Evolutionary conservation across 2,888 invertebrate genomes (phyloP), one percentile per base, ranked within the genome.

Genomic region (Thumatha senex): DNA sequence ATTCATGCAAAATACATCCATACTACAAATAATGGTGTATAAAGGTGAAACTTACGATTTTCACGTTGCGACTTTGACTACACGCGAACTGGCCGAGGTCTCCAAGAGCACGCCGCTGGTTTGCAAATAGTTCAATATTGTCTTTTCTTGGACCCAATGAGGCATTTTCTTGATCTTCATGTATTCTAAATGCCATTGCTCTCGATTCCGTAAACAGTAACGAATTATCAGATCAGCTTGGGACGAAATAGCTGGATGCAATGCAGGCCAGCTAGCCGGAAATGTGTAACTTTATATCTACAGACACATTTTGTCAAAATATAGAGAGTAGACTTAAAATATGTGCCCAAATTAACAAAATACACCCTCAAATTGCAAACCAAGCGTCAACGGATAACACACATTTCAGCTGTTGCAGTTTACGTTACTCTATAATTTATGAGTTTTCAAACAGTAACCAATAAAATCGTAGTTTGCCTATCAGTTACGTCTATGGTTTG

Each of bases 111-210:
- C 94, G 91, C 67, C 95, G 92, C 81, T 94, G 94, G 66, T 88
- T 86, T 52, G 90, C 86, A 78, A 89, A 89, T 59, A 89, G 69
- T 53, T 90, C 90, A 61, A 84, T 80, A 72, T 84, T 91, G 59
- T 93, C 93, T 79, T 93, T 93, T 63, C 88, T 86, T 46, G 89
- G 81, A 56, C 88, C 89, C 65, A 91, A 76, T 60, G 90, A 79
- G 67, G 93, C 89, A 85, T 96, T 96, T 87, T 96, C 96, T 82
- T 95, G 94, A 86, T 96, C 96, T 84, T 95, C 94, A 84, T 94
- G 95, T 76, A 96, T 95, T 86, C 94, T 93, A 84, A 96, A 94
- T 84, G 95, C 95, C 96, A 96, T 96, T 85, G 80, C 78, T 64
- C 72, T 71, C 63, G 78, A 73, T 80, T 84, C 82, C 82, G 86